Evolutionary conservation across 2,113 vertebrate genomes (phyloP).

Genomic region (Myanophis thanlyinensis): DNA sequence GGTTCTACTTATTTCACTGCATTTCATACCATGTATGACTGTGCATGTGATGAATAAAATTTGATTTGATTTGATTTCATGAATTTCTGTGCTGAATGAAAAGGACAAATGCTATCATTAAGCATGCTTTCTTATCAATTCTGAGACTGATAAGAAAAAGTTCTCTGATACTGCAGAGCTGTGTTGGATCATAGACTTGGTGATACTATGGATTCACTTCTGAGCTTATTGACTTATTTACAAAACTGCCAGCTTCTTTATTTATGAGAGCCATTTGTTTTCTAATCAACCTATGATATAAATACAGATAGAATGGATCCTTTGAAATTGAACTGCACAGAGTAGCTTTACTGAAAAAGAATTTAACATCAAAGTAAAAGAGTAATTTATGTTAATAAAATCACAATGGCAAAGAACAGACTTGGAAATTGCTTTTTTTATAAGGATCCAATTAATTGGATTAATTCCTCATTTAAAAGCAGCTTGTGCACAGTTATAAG

Average conservation of each 20-base stretch:
- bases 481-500: constrained; percentile 41
- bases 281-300: constrained; percentile 4
- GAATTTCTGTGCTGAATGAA: not conserved
- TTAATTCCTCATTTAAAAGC: constrained; percentile 60
- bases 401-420: constrained; percentile 45
- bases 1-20: too few relatives aligned
- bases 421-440: constrained; percentile 54
- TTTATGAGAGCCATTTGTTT: not conserved
- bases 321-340: not conserved
- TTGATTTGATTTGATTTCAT: too few relatives aligned
- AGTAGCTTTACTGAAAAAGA: not conserved
- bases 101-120: not conserved
- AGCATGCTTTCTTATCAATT: not conserved
- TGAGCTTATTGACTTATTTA: not conserved
- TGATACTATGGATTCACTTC: not conserved
- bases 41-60: too few relatives aligned
- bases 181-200: not conserved
- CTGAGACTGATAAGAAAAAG: not conserved
- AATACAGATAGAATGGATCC: not conserved
- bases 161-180: not conserved
- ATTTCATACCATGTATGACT: too few relatives aligned
- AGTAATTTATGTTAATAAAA: constrained; percentile 60
- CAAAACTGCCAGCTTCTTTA: not conserved
- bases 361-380: constrained; percentile 16
- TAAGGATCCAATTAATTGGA: constrained; percentile 51